These are phyloP conservation scores for Elanoides forficatus DNA, from an alignment of 2,113 vertebrate species.

Conservation along the genomic window DNA sequence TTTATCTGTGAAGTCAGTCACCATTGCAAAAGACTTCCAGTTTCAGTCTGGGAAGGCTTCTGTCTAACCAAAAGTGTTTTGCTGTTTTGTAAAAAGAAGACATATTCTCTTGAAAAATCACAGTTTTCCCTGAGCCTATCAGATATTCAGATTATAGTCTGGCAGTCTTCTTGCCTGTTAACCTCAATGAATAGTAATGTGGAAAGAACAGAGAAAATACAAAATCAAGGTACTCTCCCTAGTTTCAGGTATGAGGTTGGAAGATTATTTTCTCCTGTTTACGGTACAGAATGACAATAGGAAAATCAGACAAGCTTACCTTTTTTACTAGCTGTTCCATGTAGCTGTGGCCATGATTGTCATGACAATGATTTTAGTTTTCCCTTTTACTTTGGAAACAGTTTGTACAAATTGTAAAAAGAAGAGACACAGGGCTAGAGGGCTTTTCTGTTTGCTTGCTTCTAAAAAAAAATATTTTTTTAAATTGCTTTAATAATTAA, in stretches of 20 bases:
- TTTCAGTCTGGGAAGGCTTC: neutral
- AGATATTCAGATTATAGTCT: neutral
- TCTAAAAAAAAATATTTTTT: neutral
- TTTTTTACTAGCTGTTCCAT: neutral
- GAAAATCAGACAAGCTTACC: neutral
- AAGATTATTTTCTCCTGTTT: neutral
- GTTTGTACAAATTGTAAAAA: neutral
- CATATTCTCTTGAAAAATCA: neutral
- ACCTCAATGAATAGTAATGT: neutral
- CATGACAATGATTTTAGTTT: neutral
- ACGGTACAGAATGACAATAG: neutral
- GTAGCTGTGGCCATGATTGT: neutral
- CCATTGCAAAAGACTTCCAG: neutral
- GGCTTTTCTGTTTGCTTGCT: neutral
- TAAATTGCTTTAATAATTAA: neutral
- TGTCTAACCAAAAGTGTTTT: neutral
- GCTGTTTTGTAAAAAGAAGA: neutral
- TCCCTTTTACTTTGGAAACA: neutral
- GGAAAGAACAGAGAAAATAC: neutral
- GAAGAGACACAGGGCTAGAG: fast-evolving
- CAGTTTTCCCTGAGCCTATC: neutral
- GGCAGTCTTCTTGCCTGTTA: neutral
- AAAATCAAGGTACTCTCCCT: neutral
- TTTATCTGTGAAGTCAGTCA: neutral
- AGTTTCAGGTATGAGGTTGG: neutral